These are phyloP conservation scores for Hypsopygia costalis DNA, from an alignment of 2,888 invertebrate genomes.

Conservation along the genomic window DNA sequence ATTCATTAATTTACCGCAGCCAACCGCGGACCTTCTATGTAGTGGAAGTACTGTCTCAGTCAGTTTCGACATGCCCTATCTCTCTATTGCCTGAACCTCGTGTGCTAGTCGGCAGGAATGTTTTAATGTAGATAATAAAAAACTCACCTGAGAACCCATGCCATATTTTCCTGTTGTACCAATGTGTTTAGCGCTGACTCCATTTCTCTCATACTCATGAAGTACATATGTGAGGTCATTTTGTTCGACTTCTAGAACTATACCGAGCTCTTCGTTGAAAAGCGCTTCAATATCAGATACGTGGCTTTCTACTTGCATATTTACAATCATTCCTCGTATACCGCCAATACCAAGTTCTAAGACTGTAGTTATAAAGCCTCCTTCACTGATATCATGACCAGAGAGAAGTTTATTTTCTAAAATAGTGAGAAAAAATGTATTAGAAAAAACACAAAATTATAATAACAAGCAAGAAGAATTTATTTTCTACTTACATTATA, in stretches of 20 bases:
- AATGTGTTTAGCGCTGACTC: slow-evolving; percentile 84
- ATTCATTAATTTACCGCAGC: too few species aligned
- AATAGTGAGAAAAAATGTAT: too few species aligned
- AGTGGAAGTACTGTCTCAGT: too few species aligned
- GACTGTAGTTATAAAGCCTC: slow-evolving; percentile 93
- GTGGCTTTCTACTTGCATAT: slow-evolving; percentile 65
- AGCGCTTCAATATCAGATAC: slow-evolving; percentile 84
- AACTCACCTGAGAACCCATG: slow-evolving; percentile 79
- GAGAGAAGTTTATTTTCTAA: slow-evolving; percentile 85
- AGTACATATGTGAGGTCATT: slow-evolving; percentile 80
- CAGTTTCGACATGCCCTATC: too few species aligned
- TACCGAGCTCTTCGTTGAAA: slow-evolving; percentile 93
- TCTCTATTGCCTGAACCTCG: too few species aligned
- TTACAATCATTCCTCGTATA: slow-evolving; percentile 87
- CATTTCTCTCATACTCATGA: slow-evolving; percentile 78
- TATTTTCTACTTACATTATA: too few species aligned
- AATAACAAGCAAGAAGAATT: too few species aligned
- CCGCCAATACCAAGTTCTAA: slow-evolving; percentile 99
- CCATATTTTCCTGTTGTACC: slow-evolving; percentile 85
- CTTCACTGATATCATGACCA: slow-evolving; percentile 98
- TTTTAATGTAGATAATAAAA: too few species aligned
- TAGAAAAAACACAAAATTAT: too few species aligned
- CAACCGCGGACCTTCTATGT: too few species aligned
- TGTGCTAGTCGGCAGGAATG: too few species aligned
- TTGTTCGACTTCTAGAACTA: slow-evolving; percentile 87